Conservation (phyloP, 2,113 vertebrate genomes). For the Bos indicus region DNA sequence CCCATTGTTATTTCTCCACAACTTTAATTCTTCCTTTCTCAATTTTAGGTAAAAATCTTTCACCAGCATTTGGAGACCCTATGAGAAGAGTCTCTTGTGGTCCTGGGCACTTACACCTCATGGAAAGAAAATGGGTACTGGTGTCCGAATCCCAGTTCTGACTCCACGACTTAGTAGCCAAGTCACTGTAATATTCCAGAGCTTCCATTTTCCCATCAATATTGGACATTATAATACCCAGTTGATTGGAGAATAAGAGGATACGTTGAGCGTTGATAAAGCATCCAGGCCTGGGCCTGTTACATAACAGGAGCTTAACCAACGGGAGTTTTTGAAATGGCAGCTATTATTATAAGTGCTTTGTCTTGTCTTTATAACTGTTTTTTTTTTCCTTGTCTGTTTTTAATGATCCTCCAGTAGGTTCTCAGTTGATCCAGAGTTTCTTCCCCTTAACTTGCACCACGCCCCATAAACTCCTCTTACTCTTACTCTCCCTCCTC, state of each 20-base stretch:
- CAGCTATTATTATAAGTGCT: background rate
- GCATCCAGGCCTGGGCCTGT: background rate
- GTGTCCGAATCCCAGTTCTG: background rate
- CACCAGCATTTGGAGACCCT: background rate
- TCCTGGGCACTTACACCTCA: background rate
- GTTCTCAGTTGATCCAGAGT: background rate
- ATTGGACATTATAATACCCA: background rate
- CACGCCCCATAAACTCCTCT: background rate
- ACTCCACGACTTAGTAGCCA: background rate
- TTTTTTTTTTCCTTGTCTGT: background rate
- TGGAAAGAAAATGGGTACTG: background rate
- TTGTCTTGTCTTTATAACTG: background rate
- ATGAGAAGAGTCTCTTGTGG: background rate
- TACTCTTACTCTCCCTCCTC: background rate
- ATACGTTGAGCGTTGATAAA: background rate
- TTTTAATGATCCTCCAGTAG: constrained; percentile 27
- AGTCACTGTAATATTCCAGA: background rate
- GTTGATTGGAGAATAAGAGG: background rate
- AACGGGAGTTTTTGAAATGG: background rate
- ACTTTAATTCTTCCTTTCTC: background rate
- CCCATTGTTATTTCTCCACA: background rate
- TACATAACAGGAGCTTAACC: background rate
- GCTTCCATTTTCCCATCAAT: background rate
- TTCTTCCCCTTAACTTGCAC: background rate
- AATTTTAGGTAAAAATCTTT: background rate